Conservation (phyloP, 2,113 vertebrate genomes). For the Ahaetulla prasina region DNA sequence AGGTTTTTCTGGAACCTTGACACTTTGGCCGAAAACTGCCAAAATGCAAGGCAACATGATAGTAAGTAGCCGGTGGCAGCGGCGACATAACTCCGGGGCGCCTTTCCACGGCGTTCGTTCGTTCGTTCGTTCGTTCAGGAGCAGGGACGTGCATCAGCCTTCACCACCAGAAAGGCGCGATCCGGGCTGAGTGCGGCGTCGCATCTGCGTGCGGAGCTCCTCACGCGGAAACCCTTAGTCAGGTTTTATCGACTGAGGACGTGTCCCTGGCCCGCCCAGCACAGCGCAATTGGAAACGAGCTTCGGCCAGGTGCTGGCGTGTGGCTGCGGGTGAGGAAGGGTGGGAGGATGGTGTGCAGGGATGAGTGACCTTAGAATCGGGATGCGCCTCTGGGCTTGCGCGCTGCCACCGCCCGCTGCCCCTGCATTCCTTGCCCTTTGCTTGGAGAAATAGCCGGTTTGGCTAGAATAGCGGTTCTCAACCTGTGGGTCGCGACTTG, state of each 20-base stretch:
- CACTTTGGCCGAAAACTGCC: too few species aligned
- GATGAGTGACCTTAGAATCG: background rate
- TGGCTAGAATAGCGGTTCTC: too few species aligned
- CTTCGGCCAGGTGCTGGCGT: background rate
- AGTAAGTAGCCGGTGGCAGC: conserved; percentile 76
- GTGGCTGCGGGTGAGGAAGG: background rate
- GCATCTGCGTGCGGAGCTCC: background rate
- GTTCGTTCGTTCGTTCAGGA: background rate
- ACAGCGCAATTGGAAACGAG: background rate
- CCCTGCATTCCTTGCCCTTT: background rate
- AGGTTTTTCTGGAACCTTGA: too few species aligned
- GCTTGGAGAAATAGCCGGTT: background rate
- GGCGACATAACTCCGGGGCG: conserved; percentile 7
- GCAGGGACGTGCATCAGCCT: background rate
- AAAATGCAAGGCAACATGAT: conserved; percentile 96
- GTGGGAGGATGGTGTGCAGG: background rate
- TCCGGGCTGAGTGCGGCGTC: background rate
- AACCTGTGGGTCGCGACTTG: too few species aligned
- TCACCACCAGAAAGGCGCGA: background rate
- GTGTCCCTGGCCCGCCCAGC: background rate
- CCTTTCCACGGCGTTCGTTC: background rate
- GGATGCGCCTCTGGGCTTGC: background rate
- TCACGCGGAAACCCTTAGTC: background rate
- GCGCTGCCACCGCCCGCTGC: background rate
- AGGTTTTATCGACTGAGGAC: background rate